These are phyloP conservation scores for Pterois miles DNA, from an alignment of 2,797 vertebrate species.

Conservation along the genomic window DNA sequence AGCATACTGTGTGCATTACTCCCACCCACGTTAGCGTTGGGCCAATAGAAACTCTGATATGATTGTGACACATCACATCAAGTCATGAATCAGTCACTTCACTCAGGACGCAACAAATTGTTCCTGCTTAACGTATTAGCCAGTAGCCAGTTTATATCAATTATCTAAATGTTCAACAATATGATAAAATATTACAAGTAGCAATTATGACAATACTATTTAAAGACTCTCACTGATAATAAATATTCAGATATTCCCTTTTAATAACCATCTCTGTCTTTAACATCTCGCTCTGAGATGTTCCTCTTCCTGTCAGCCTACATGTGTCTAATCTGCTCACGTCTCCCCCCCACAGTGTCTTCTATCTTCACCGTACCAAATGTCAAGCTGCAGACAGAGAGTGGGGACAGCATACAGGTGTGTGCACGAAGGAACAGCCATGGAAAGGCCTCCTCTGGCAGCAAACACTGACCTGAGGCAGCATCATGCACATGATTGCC, in stretches of 20 bases:
- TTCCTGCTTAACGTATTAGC: too few relatives aligned
- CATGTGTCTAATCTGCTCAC: slow-evolving; percentile 18
- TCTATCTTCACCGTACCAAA: slow-evolving; percentile 94
- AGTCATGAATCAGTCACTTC: too few relatives aligned
- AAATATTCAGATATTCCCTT: slow-evolving; percentile 28
- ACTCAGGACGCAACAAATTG: too few relatives aligned
- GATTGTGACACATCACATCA: too few relatives aligned
- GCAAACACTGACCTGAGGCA: slow-evolving; percentile 90
- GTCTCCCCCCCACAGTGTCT: slow-evolving; percentile 87
- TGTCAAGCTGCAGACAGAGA: slow-evolving; percentile 93
- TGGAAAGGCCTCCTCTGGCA: slow-evolving; percentile 89
- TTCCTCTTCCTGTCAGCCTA: slow-evolving; percentile 33
- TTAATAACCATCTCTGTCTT: slow-evolving; percentile 36
- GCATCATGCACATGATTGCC: slow-evolving; percentile 66
- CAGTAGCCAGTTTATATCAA: neutral
- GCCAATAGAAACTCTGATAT: too few relatives aligned
- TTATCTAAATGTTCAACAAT: neutral
- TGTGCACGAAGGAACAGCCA: slow-evolving; percentile 92
- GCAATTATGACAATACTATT: neutral
- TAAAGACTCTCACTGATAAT: neutral
- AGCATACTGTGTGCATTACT: too few relatives aligned
- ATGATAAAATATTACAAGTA: neutral
- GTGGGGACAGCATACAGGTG: slow-evolving; percentile 91
- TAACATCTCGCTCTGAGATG: slow-evolving; percentile 32
- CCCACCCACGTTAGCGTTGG: too few relatives aligned